Conservation (phyloP, 2,797 vertebrate genomes). For the Myotis planiceps region DNA sequence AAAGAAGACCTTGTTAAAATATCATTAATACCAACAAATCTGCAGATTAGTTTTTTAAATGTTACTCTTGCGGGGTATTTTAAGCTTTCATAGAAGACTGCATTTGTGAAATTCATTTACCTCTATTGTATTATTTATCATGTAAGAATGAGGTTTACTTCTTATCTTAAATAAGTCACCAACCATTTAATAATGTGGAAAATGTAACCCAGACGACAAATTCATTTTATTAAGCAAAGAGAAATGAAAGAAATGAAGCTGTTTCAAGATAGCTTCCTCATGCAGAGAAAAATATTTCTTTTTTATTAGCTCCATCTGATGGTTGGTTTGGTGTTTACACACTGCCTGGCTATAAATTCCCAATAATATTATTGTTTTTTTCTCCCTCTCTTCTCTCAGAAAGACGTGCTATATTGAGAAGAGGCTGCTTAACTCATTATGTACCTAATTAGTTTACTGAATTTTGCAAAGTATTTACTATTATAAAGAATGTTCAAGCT, state of each 20-base stretch:
- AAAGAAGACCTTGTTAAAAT: constrained; percentile 1
- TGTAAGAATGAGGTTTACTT: constrained; percentile 22
- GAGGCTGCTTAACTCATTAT: neutral
- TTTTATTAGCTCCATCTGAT: constrained; percentile 87
- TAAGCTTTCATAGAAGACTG: neutral
- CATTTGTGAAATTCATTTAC: neutral
- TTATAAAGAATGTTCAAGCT: neutral
- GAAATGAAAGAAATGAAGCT: neutral
- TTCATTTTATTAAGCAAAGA: constrained; percentile 42
- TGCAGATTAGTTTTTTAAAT: neutral
- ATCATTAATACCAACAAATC: neutral
- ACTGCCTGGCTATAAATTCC: neutral
- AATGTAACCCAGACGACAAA: neutral
- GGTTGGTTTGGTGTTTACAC: constrained; percentile 79
- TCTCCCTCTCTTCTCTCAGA: neutral
- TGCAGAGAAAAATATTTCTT: constrained; percentile 70
- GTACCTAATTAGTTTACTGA: neutral
- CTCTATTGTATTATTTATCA: neutral
- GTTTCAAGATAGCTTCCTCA: neutral
- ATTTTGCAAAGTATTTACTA: neutral
- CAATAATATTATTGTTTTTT: neutral
- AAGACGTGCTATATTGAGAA: neutral
- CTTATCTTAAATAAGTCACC: constrained; percentile 2
- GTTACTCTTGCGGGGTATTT: neutral
- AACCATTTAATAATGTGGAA: constrained; percentile 13